phyloP scores from a whole-genome alignment of 2,888 invertebrate species.

The Erebia palarica region DNA sequence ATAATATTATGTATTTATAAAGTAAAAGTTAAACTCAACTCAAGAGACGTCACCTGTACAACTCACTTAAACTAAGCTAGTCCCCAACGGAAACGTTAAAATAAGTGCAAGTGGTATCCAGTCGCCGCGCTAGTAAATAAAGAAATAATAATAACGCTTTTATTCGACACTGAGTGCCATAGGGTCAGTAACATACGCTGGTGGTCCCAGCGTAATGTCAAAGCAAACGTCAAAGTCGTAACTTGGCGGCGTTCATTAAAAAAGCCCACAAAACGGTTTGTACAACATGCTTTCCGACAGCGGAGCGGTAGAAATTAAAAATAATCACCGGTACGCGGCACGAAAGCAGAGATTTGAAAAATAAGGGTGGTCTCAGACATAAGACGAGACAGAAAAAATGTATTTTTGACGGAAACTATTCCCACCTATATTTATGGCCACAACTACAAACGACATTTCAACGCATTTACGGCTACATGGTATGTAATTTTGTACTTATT shows the following conservation, averaged over 20 bases:
- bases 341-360: conserved; percentile 71
- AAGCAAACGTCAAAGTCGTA: conserved; percentile 59
- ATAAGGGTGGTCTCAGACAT: conserved; percentile 50
- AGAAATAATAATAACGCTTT: conserved; percentile 44
- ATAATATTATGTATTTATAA: not conserved
- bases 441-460: no score
- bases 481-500: no score
- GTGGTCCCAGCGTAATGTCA: conserved; percentile 48
- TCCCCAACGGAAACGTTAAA: conserved; percentile 31
- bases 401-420: no score
- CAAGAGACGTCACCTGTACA: conserved; percentile 3
- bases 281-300: conserved; percentile 63
- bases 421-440: no score
- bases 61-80: conserved; percentile 20
- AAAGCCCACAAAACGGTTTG: conserved; percentile 61
- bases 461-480: no score
- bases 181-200: conserved; percentile 43
- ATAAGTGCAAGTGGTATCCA: conserved; percentile 37
- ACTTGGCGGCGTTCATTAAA: conserved; percentile 63
- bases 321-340: conserved; percentile 62
- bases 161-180: conserved; percentile 43
- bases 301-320: conserved; percentile 71
- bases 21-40: not conserved
- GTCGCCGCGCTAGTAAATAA: conserved; percentile 36
- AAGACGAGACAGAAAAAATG: conserved; percentile 23